Percentiles rank a stretch among this genome's conserved stretches.
Conservation (phyloP, 2,113 vertebrate genomes). For the Coreoperca whiteheadi region DNA sequence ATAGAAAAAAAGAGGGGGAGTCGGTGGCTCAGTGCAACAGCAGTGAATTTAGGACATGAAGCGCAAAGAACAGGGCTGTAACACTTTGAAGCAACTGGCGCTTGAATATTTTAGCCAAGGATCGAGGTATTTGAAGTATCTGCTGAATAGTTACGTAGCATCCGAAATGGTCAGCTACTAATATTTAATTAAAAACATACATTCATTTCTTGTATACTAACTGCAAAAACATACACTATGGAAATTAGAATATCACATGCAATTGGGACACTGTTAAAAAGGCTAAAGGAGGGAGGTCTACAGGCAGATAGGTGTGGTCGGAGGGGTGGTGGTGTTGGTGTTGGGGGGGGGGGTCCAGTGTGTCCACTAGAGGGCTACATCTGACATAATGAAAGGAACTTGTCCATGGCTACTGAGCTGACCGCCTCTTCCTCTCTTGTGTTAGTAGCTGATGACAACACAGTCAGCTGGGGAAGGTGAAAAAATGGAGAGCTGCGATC, state of each 20-base stretch:
- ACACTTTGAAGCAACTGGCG: conserved; percentile 32
- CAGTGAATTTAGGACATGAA: conserved; percentile 32
- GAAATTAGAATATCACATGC: neutral
- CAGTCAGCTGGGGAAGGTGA: conserved; percentile 20
- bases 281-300: neutral
- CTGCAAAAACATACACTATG: neutral
- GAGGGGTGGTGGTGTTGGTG: neutral
- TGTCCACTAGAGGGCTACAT: conserved; percentile 80
- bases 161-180: neutral
- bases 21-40: neutral
- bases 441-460: conserved; percentile 36
- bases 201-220: neutral
- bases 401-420: conserved; percentile 1
- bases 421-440: neutral
- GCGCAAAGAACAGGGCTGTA: neutral
- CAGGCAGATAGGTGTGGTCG: conserved; percentile 8
- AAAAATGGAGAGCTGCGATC: conserved; percentile 24
- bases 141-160: conserved; percentile 13
- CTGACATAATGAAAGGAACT: conserved; percentile 36
- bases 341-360: neutral
- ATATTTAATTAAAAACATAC: neutral
- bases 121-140: conserved; percentile 28
- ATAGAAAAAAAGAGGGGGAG: neutral
- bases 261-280: neutral
- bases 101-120: neutral